Base-by-base conservation (phyloP, 2,888 invertebrate genomes). In the Anoplius nigerrimus region DNA sequence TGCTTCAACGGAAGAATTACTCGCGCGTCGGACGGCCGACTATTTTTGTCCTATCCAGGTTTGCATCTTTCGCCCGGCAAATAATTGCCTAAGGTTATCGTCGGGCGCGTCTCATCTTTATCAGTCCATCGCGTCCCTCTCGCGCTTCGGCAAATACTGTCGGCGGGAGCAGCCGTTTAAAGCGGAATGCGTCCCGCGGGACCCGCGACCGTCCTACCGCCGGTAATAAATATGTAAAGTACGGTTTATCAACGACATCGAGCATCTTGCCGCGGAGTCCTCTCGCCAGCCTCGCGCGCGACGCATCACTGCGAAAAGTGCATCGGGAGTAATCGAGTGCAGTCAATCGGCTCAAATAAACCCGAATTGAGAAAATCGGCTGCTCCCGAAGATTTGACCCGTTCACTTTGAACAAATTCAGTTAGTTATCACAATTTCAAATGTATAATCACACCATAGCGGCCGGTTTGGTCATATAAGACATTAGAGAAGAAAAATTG, bases 211-310 rank as follows among this genome's bases (percentile, higher is more conserved):
- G 48, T 16, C 48, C 20, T 13, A 18, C 43, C 48, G 48, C 11
- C 18, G 48, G 48, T 48, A 48, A 82, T 82, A 83, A 83, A 82
- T 82, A 82, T 83, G 80, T 80, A 82, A 80, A 80, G 68, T 79
- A 72, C 74, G 70, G 74, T 71, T 76, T 72, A 72, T 71, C 16
- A 48, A 48, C 8, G 8, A 8, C 48, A 13, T 48, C 48, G 18
- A 1, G 48, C 48, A 34, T 13, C 34, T 34, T 34, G n/a, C 34
- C 34, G 34, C 34, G 34, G 11, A n/a, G n/a, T n/a, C n/a, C n/a
- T n/a, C n/a, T n/a, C n/a, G n/a, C n/a, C n/a, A n/a, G n/a, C n/a
- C n/a, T n/a, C n/a, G n/a, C n/a, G n/a, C n/a, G n/a, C n/a, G n/a
- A n/a, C n/a, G n/a, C n/a, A 13, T 34, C 11, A 34, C 8, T 34